phyloP scores from a whole-genome alignment of 2,113 vertebrate genomes.

The Eleginops maclovinus region DNA sequence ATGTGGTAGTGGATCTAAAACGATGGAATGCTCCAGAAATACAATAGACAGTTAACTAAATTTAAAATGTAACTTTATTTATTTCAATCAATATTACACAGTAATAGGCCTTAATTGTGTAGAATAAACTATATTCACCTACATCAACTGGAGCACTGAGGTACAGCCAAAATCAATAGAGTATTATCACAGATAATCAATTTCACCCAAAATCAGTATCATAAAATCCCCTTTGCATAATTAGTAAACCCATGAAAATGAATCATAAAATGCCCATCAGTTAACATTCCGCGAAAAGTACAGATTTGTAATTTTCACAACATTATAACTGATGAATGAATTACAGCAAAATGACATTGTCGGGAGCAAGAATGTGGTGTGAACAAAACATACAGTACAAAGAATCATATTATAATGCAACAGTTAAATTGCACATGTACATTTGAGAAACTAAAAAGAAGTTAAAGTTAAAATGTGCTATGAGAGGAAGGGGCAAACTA shows the following conservation, averaged over 20 bases:
- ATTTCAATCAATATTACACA: conserved; percentile 50
- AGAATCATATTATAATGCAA: background rate
- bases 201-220: background rate
- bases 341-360: background rate
- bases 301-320: background rate
- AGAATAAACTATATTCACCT: conserved; percentile 6
- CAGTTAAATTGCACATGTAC: background rate
- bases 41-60: rapidly evolving
- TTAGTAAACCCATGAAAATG: background rate
- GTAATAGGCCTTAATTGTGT: conserved; percentile 42
- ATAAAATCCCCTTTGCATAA: background rate
- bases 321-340: background rate
- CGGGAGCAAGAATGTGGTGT: conserved; percentile 10
- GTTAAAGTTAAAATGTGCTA: background rate
- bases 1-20: background rate
- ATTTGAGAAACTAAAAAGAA: background rate
- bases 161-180: conserved; percentile 8
- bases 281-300: background rate
- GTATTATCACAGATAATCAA: background rate
- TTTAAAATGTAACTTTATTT: conserved; percentile 39
- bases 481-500: background rate
- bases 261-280: background rate
- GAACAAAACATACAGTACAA: background rate
- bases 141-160: background rate
- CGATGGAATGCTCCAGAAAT: background rate